These are phyloP conservation scores for Sabellastarte sp. DNA, from an alignment of 2,888 invertebrate species.

Conservation along the genomic window DNA sequence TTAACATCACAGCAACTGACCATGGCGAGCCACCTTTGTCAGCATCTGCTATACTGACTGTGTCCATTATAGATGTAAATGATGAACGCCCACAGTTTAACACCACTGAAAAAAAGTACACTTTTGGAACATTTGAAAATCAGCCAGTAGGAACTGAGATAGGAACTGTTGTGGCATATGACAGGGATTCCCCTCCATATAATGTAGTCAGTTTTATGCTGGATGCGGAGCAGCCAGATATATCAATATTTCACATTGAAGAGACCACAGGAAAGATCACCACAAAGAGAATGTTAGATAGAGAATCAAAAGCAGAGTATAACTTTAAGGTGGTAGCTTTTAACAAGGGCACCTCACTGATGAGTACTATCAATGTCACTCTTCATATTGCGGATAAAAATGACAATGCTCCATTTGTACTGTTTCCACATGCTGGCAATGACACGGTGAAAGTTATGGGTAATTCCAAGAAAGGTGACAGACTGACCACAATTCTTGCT, in stretches of 20 bases:
- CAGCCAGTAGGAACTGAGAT: conserved; percentile 21
- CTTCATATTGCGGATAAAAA: conserved; percentile 9
- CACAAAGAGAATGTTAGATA: conserved; percentile 7
- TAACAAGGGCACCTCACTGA: conserved; percentile 2
- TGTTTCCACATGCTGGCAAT: conserved; percentile 1
- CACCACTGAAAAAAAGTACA: conserved; percentile 12
- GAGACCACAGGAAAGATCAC: conserved; percentile 1
- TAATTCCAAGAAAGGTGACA: neutral
- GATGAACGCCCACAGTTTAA: conserved; percentile 46
- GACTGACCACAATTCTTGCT: neutral
- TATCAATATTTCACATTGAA: conserved; percentile 14
- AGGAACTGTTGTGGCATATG: conserved; percentile 22
- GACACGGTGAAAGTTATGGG: neutral
- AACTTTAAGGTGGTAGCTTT: conserved; percentile 10
- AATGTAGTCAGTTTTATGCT: conserved; percentile 19
- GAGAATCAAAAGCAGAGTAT: conserved; percentile 10
- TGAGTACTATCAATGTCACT: conserved; percentile 1
- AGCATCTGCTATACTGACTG: conserved; percentile 34
- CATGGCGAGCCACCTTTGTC: conserved; percentile 38
- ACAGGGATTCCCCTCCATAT: conserved; percentile 21
- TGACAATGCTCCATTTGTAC: conserved; percentile 11
- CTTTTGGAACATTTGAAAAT: conserved; percentile 28
- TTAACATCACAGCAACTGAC: conserved; percentile 42
- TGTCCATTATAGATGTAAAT: conserved; percentile 44
- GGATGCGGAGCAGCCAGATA: conserved; percentile 23